These are phyloP conservation scores for Diaperis boleti DNA, from an alignment of 2,888 invertebrate species.

Conservation along the genomic window DNA sequence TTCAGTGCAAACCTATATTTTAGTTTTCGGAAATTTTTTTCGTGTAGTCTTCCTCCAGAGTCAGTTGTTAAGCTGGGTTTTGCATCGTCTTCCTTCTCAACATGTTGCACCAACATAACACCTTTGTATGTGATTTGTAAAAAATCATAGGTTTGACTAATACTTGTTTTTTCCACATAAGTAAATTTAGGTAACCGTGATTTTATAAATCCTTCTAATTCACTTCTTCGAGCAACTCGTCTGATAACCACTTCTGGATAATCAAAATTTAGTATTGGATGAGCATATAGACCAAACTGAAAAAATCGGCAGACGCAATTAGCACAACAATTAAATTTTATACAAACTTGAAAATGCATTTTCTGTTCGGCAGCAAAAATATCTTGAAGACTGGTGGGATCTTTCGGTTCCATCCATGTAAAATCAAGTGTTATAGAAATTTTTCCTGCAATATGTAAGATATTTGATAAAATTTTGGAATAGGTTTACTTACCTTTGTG, in stretches of 20 bases:
- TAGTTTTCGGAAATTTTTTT: too few species aligned
- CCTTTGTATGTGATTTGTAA: slow-evolving; percentile 9
- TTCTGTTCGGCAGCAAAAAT: slow-evolving; percentile 70
- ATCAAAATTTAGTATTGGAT: slow-evolving; percentile 71
- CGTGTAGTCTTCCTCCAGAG: not conserved
- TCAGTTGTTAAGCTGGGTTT: not conserved
- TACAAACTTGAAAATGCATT: not conserved
- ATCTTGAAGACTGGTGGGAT: slow-evolving; percentile 66
- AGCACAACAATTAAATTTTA: slow-evolving; percentile 1
- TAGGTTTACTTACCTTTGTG: slow-evolving; percentile 62
- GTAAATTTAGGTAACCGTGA: slow-evolving; percentile 72
- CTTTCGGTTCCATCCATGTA: slow-evolving; percentile 73
- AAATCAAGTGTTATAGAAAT: slow-evolving; percentile 70
- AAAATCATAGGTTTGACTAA: slow-evolving; percentile 67
- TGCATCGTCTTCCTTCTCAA: not conserved
- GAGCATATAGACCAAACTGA: slow-evolving; percentile 68
- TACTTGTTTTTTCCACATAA: slow-evolving; percentile 63
- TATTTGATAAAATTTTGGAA: too few species aligned
- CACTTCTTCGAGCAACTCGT: slow-evolving; percentile 69
- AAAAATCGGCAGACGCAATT: not conserved
- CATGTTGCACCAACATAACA: not conserved
- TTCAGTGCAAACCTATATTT: too few species aligned
- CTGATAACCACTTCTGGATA: slow-evolving; percentile 69
- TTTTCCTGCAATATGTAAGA: slow-evolving; percentile 59
- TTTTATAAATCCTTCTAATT: slow-evolving; percentile 68